Evolutionary conservation across 2,797 vertebrate genomes (phyloP), one percentile per base, ranked within the genome.

Genomic region (Neoniphon sammara): DNA sequence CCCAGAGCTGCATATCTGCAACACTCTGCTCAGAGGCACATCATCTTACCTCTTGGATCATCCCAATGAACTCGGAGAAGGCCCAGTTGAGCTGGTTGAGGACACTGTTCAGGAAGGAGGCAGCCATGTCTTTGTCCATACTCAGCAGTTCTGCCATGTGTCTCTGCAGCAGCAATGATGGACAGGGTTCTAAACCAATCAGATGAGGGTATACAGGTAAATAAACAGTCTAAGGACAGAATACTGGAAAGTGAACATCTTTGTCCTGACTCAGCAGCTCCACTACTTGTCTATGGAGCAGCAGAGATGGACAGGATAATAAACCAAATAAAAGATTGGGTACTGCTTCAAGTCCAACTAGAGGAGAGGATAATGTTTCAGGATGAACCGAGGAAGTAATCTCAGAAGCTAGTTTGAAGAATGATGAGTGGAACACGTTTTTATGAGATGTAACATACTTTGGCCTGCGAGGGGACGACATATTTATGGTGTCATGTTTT

Each of bases 71-170:
- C 92, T 99, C 98, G 0, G 97, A 99, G 91, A 99, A 99, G 3
- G 98, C 98, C 98, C 98, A 99, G 94, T 99, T 99, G 50, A 99
- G 96, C 87, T 99, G 98, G 91, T 99, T 99, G 60, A 99, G 95
- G 89, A 99, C 97, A 0, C 97, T 99, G 95, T 99, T 99, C 86
- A 99, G 96, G 91, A 99, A 99, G 74, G 97, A 97, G 80, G 98
- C 97, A 0, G 97, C 98, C 95, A 98, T 96, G 56, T 98, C 96
- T 0, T 95, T 95, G 66, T 97, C 97, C 7, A 93, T 78, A 46
- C 93, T 93, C 49, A 99, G 95, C 76, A 99, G 94, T 56, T 96
- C 95, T 0, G 98, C 97, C 97, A 99, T 99, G 92, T 99, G 97
- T 80, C 85, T 95, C 94, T 99, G 98, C 75, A 99, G 96, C 88